phyloP scores from a whole-genome alignment of 2,888 invertebrate genomes.

The Philopedon plagiatum region DNA sequence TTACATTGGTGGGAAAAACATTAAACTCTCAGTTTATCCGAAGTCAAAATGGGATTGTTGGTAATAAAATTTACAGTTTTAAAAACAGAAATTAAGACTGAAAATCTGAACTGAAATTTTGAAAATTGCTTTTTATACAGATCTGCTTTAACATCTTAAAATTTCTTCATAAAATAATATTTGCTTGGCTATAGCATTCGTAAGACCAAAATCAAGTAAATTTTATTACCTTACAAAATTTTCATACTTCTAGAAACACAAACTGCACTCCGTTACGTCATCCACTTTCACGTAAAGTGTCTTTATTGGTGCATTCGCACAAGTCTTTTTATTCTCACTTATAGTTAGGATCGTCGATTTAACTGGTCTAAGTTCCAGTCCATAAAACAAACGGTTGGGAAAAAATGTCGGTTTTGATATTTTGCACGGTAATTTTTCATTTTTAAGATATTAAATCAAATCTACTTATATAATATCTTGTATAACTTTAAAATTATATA shows the following conservation, averaged over 20 bases:
- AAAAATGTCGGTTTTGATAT: slow-evolving; percentile 19
- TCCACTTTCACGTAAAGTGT: slow-evolving; percentile 44
- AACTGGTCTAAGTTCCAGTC: slow-evolving; percentile 20
- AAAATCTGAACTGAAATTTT: too few species aligned
- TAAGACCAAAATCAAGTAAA: too few species aligned
- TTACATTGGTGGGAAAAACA: slow-evolving; percentile 5
- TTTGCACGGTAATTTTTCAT: not conserved
- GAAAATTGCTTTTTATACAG: too few species aligned
- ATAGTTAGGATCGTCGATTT: slow-evolving; percentile 37
- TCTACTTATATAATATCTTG: too few species aligned
- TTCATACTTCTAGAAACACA: slow-evolving; percentile 24
- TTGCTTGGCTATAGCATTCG: too few species aligned
- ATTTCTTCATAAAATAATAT: too few species aligned
- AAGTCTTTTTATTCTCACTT: slow-evolving; percentile 50
- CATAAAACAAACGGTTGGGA: slow-evolving; percentile 10
- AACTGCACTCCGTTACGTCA: slow-evolving; percentile 10
- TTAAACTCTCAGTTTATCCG: slow-evolving; percentile 2
- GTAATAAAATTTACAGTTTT: slow-evolving; percentile 10
- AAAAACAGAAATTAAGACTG: too few species aligned
- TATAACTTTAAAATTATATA: too few species aligned
- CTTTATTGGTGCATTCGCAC: slow-evolving; percentile 20
- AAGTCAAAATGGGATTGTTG: slow-evolving; percentile 9
- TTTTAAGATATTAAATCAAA: too few species aligned
- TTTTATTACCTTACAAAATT: slow-evolving; percentile 20
- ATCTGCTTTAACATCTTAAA: too few species aligned